Percentiles rank a stretch among this genome's conserved stretches.
These are phyloP conservation scores for Tapirus terrestris DNA, from an alignment of 2,113 vertebrate species.

Conservation along the genomic window DNA sequence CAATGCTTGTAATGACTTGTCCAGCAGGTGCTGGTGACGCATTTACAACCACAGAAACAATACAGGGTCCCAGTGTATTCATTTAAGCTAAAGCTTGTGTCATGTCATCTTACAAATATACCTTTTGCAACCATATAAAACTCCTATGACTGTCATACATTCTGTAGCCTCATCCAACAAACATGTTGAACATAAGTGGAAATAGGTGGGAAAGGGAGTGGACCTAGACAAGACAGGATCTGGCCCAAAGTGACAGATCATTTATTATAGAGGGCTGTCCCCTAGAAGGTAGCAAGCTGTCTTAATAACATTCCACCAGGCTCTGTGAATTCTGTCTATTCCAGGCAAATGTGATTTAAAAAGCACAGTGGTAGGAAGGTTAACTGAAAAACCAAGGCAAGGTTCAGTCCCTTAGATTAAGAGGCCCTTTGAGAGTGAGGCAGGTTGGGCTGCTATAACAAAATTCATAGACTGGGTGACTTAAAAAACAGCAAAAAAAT, in stretches of 20 bases:
- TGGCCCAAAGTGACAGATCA: neutral
- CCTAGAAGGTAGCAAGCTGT: neutral
- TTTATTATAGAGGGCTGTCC: neutral
- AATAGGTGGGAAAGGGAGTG: neutral
- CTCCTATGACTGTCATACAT: neutral
- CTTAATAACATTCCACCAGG: neutral
- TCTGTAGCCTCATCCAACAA: neutral
- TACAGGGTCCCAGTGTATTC: neutral
- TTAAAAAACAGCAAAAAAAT: neutral
- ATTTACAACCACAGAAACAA: neutral
- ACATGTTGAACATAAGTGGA: neutral
- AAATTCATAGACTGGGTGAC: neutral
- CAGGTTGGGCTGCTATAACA: neutral
- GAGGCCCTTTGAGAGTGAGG: neutral
- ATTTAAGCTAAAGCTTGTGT: neutral
- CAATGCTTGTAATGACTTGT: neutral
- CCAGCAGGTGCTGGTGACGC: fast-evolving
- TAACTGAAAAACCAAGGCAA: neutral
- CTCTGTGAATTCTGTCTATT: neutral
- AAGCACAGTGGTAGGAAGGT: neutral
- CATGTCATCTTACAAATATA: neutral
- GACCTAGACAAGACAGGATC: neutral
- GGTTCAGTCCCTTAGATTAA: neutral
- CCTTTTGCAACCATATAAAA: neutral
- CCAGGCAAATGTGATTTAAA: neutral